Conservation (phyloP, 92 coral and sea anemone genomes). For the Phenganax marumi region DNA sequence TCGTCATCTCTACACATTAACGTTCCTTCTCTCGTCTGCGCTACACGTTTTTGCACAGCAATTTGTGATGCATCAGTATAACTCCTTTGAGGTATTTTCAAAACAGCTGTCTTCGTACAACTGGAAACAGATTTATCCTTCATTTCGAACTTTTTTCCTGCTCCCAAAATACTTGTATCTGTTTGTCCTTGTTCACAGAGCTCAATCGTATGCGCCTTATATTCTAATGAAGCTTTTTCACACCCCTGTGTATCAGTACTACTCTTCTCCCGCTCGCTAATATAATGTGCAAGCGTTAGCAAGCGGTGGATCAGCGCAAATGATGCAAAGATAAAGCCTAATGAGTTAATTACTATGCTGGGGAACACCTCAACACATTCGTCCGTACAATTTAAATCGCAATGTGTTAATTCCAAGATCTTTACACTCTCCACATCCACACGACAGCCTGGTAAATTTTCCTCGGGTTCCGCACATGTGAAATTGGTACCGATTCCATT, state of each 20-base stretch:
- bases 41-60: neutral
- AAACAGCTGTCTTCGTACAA: neutral
- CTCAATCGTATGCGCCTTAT: no score
- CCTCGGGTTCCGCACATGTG: constrained; percentile 15
- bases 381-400: neutral
- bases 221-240: no score
- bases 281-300: constrained; percentile 14
- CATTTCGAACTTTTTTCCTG: neutral
- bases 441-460: neutral
- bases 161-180: neutral
- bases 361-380: constrained; percentile 21
- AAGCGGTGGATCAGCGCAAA: constrained; percentile 23
- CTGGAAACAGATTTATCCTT: neutral
- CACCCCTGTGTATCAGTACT: neutral
- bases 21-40: neutral
- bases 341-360: constrained; percentile 21
- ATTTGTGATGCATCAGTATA: neutral
- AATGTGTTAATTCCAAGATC: neutral
- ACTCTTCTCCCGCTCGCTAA: neutral
- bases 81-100: neutral
- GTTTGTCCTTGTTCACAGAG: no score
- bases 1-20: no score
- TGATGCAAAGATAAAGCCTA: constrained; percentile 34
- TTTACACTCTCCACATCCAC: neutral
- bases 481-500: neutral